Evolutionary conservation across 2,113 vertebrate species (phyloP), one percentile per base, ranked within the genome.

Genomic region (Rafetus swinhoei): DNA sequence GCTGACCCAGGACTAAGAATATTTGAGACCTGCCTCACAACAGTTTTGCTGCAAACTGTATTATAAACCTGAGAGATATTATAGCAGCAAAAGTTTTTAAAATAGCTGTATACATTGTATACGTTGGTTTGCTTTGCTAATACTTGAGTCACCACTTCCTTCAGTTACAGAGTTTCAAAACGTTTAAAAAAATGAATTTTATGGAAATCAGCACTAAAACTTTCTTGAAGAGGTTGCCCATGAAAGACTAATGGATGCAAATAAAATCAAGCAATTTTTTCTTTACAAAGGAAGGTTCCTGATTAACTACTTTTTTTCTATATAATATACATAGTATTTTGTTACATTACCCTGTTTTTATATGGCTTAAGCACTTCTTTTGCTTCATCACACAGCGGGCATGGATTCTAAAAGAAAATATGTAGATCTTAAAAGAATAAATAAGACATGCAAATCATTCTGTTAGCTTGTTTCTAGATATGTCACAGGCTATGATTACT

Each of bases 301-400:
- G 52, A 87, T 91, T 72, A 88, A 82, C 52, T 81, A 52, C 76
- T 88, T n/a, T 86, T 94, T 87, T 94, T 87, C n/a, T 62, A 12
- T 19, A 69, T 1, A 89, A 95, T 21, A 16, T 54, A 79, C 14
- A 59, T 1, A 53, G 35, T 76, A 87, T 6, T 90, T 24, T 52
- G 54, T 93, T 93, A 95, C 94, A 85, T 98, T 98, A 99, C 98
- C 98, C 97, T 98, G 93, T 95, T 91, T 95, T 98, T 98, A 90
- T 98, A 98, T 39, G 98, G 98, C 91, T 98, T 95, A 85, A 99
- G 98, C 18, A 94, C 93, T 97, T 98, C 98, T 95, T 99, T 99
- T 81, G 99, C 99, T 98, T 99, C 98, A 86, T 99, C 98, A 97
- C 98, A 99, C 27, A 99, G 97, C 6, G 98, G 98, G 84, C 99